Conservation (phyloP, 2,888 invertebrate species). For the Dolomedes plantarius region DNA sequence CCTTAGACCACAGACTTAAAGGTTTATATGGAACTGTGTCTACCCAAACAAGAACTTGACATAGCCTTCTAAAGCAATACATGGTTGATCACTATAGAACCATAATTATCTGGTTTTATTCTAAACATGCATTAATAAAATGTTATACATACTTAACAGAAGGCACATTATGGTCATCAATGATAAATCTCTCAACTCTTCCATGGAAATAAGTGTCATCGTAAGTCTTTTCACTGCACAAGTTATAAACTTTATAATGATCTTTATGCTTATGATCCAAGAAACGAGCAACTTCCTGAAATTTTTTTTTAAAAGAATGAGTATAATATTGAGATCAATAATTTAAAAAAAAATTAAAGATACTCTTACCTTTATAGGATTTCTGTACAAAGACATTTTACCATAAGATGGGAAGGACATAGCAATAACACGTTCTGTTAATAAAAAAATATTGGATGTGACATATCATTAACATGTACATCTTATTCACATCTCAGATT, state of each 20-base stretch:
- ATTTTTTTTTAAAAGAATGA: not conserved
- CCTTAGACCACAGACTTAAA: no score
- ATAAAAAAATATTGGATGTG: no score
- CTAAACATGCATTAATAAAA: not conserved
- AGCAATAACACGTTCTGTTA: slow-evolving; percentile 78
- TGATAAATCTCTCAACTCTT: slow-evolving; percentile 77
- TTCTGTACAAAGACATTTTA: slow-evolving; percentile 78
- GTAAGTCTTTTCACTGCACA: slow-evolving; percentile 79
- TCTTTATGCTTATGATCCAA: slow-evolving; percentile 78
- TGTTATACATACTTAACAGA: slow-evolving; percentile 76
- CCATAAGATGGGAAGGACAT: slow-evolving; percentile 80
- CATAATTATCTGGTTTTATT: no score
- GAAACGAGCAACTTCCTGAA: slow-evolving; percentile 79
- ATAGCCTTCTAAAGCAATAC: no score
- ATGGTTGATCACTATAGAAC: no score
- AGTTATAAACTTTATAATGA: slow-evolving; percentile 79
- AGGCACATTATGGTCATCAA: slow-evolving; percentile 80
- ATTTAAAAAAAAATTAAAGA: not conserved
- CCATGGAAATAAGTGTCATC: slow-evolving; percentile 77
- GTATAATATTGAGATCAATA: no score
- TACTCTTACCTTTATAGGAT: slow-evolving; percentile 78
- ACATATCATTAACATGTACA: no score
- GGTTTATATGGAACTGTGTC: no score
- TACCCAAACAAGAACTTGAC: no score
- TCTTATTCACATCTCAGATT: no score